phyloP scores from a whole-genome alignment of 2,888 invertebrate species.

The Dryadula phaetusa region DNA sequence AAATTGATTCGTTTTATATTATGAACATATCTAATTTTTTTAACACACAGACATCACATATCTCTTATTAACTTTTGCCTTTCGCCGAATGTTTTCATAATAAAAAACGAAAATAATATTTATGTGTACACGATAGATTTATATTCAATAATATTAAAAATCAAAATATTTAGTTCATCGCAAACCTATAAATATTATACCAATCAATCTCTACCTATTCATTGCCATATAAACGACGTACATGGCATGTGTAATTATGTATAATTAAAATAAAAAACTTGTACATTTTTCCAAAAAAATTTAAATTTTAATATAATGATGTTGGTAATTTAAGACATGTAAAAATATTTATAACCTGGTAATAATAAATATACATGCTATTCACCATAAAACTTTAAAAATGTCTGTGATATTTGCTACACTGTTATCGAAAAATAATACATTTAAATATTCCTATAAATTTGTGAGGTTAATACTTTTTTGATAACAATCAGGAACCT shows the following conservation, averaged over 20 bases:
- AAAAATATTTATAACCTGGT: not conserved
- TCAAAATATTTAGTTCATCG: not conserved
- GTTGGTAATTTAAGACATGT: not conserved
- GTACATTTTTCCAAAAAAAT: conserved; percentile 3
- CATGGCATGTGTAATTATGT: not conserved
- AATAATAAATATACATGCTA: conserved; percentile 10
- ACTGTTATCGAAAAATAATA: conserved; percentile 16
- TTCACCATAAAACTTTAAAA: conserved; percentile 17
- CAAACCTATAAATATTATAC: not conserved
- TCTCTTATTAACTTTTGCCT: not conserved
- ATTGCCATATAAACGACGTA: not conserved
- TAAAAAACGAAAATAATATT: not conserved
- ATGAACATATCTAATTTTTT: conserved; percentile 20
- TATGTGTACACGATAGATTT: not conserved
- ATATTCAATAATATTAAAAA: conserved; percentile 2
- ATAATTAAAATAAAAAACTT: conserved; percentile 5
- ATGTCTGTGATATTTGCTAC: not conserved
- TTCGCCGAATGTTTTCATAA: not conserved
- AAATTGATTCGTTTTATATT: conserved; percentile 29
- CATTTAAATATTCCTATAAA: conserved; percentile 6
- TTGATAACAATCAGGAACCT: conserved; percentile 15
- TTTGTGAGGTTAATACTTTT: conserved; percentile 10
- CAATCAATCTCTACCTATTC: conserved; percentile 23
- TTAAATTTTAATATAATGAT: not conserved
- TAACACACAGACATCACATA: conserved; percentile 10